Evolutionary conservation across 2,113 vertebrate species (phyloP).

Genomic region (Candoia aspera): DNA sequence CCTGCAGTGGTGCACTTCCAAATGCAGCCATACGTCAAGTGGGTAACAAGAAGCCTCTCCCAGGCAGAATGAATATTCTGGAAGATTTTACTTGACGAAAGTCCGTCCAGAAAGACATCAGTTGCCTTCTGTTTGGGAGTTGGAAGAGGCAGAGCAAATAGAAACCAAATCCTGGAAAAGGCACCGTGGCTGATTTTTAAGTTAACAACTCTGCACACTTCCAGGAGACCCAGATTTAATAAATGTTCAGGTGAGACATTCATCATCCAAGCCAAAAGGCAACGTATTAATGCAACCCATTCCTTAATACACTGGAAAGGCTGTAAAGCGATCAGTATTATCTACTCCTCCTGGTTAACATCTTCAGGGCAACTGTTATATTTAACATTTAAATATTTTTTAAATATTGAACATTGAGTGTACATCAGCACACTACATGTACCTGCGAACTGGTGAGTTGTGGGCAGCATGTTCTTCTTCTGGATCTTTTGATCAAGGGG

Average conservation of each 20-base stretch:
- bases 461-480: neutral
- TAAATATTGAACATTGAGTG: neutral
- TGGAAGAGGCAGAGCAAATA: neutral
- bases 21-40: neutral
- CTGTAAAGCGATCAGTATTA: neutral
- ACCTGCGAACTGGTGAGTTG: neutral
- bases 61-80: neutral
- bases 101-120: neutral
- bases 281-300: neutral
- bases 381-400: neutral
- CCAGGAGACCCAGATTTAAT: neutral
- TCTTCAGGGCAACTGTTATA: neutral
- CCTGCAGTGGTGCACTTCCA: neutral
- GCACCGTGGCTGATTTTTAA: neutral
- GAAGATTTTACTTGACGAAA: neutral
- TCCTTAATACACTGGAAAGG: neutral
- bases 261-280: neutral
- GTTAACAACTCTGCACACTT: neutral
- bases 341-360: neutral
- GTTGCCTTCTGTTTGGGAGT: neutral
- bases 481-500: neutral
- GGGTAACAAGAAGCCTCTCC: neutral
- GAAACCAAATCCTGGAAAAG: neutral
- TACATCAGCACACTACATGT: neutral
- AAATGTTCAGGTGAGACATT: neutral